Conservation (phyloP, 2,113 vertebrate species). For the Myanophis thanlyinensis region DNA sequence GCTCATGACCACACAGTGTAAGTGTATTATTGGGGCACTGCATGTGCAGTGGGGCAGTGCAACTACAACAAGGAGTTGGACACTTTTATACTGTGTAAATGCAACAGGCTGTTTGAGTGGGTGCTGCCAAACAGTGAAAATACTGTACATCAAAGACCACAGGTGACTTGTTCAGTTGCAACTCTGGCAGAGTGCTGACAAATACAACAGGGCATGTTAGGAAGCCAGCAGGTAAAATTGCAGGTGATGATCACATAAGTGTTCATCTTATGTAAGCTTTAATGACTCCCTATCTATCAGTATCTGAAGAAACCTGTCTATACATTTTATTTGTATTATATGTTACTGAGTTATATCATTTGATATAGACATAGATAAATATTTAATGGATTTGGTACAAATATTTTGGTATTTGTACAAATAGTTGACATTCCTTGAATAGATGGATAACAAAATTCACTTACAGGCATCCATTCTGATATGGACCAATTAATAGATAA, state of each 20-base stretch:
- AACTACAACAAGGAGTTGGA: not conserved
- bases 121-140: not conserved
- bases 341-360: not conserved
- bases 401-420: no score
- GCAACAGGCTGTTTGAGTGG: not conserved
- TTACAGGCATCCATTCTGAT: not conserved
- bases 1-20: not conserved
- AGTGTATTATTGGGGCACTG: not conserved
- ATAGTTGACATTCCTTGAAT: not conserved
- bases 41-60: not conserved
- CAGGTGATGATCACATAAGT: not conserved
- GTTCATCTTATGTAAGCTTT: not conserved
- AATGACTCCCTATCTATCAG: not conserved
- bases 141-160: not conserved
- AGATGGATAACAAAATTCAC: not conserved
- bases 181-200: not conserved
- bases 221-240: not conserved
- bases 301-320: not conserved
- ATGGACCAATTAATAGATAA: not conserved
- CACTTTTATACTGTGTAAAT: not conserved
- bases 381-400: not conserved
- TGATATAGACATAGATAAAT: not conserved
- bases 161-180: not conserved
- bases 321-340: not conserved
- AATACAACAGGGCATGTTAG: not conserved